A percentile compares a stretch with the other conserved stretches of the same genome.
These are phyloP conservation scores for Galerucella nymphaeae DNA, from an alignment of 2,888 invertebrate genomes.

Conservation along the genomic window DNA sequence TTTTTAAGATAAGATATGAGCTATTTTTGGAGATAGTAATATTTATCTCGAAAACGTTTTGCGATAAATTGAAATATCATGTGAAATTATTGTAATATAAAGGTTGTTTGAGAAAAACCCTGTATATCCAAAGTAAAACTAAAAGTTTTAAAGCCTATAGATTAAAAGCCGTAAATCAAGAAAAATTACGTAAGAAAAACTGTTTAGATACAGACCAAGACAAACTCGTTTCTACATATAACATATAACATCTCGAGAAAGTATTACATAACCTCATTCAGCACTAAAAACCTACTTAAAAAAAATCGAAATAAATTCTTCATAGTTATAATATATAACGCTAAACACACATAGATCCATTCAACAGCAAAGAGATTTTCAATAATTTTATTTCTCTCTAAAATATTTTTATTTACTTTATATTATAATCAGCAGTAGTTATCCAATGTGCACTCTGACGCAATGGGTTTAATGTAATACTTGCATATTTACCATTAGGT, in stretches of 20 bases:
- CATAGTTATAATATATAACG: neutral
- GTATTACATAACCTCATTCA: constrained; percentile 32
- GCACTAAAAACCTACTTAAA: constrained; percentile 42
- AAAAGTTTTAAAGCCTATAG: neutral
- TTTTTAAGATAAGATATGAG: no score
- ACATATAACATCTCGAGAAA: constrained; percentile 44
- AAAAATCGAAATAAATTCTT: constrained; percentile 31
- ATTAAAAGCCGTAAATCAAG: neutral
- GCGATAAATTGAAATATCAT: no score
- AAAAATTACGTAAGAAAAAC: constrained; percentile 13
- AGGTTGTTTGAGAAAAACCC: no score
- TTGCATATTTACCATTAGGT: no score
- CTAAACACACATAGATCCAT: neutral
- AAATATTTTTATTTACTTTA: neutral
- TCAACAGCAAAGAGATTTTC: neutral
- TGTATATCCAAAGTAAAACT: no score
- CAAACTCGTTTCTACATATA: neutral
- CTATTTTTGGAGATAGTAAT: no score
- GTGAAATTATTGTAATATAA: no score
- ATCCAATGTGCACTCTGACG: neutral
- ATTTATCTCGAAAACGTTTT: no score
- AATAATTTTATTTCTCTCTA: neutral
- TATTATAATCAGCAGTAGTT: neutral
- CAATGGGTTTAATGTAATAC: no score
- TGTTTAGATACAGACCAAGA: constrained; percentile 4